Evolutionary conservation across 2,888 invertebrate species (phyloP).

Genomic region (Patella depressa): DNA sequence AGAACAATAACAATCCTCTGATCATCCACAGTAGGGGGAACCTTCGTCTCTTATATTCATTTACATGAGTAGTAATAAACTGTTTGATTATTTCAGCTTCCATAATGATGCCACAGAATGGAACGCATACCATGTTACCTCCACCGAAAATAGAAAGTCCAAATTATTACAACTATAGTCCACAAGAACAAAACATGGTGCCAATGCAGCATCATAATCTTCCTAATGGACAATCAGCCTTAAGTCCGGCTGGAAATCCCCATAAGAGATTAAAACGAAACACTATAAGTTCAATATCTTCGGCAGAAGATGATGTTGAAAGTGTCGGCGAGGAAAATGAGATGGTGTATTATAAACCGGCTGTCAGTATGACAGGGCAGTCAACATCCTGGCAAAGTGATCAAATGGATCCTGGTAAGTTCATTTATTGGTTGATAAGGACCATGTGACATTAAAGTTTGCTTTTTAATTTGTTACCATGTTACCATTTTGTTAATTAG

Average conservation of each 20-base stretch:
- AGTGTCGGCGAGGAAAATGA: slow-evolving; percentile 71
- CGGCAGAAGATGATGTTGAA: slow-evolving; percentile 75
- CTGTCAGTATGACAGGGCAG: slow-evolving; percentile 70
- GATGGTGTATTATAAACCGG: slow-evolving; percentile 73
- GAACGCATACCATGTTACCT: slow-evolving; percentile 74
- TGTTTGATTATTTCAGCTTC: slow-evolving; percentile 77
- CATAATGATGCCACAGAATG: slow-evolving; percentile 87
- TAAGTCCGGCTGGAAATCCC: slow-evolving; percentile 68
- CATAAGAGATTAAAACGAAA: slow-evolving; percentile 74
- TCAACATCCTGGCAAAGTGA: slow-evolving; percentile 74
- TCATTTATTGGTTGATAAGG: not conserved
- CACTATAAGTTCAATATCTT: slow-evolving; percentile 72
- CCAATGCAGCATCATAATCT: slow-evolving; percentile 55
- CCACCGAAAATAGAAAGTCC: slow-evolving; percentile 86
- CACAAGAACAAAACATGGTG: slow-evolving; percentile 61
- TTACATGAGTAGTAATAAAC: too few relatives aligned
- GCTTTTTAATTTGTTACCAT: too few relatives aligned
- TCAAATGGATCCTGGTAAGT: slow-evolving; percentile 61
- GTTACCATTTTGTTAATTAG: too few relatives aligned
- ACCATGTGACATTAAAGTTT: too few relatives aligned
- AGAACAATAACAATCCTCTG: too few relatives aligned
- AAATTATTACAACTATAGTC: slow-evolving; percentile 86
- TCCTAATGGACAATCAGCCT: slow-evolving; percentile 67
- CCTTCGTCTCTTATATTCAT: too few relatives aligned
- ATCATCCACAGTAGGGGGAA: too few relatives aligned